Percentiles rank a stretch among this genome's conserved stretches.
These are phyloP conservation scores for Heliopora coerulea DNA, from an alignment of 92 coral and sea anemone genomes.

Conservation along the genomic window DNA sequence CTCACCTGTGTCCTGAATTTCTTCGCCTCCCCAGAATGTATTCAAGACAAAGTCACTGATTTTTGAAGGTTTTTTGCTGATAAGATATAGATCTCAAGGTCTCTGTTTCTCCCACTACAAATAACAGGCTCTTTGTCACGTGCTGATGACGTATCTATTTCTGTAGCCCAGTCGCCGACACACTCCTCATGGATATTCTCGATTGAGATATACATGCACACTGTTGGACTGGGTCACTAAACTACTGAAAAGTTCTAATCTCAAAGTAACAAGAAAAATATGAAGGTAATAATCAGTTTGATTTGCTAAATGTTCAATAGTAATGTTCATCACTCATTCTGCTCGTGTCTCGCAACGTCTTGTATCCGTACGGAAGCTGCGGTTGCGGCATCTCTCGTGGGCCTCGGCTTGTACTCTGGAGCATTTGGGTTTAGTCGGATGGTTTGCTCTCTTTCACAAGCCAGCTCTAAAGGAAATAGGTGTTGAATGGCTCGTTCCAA, in stretches of 20 bases:
- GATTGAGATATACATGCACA: not conserved
- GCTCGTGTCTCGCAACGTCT: constrained; percentile 19
- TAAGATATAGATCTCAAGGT: too few species aligned
- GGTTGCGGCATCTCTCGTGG: constrained; percentile 36
- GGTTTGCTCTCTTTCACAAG: not conserved
- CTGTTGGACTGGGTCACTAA: not conserved
- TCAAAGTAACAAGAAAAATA: not conserved
- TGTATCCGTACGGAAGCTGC: constrained; percentile 31
- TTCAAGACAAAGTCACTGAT: too few species aligned
- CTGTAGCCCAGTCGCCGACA: not conserved
- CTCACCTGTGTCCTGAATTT: too few species aligned
- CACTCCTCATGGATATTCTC: constrained; percentile 4
- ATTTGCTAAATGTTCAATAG: not conserved
- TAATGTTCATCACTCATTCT: not conserved
- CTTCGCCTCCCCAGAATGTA: too few species aligned
- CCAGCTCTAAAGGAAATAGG: constrained; percentile 32
- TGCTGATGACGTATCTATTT: not conserved
- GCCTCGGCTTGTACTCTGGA: constrained; percentile 32
- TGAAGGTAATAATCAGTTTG: not conserved
- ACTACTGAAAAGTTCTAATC: not conserved
- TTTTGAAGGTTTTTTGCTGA: too few species aligned
- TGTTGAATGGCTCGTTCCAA: constrained; percentile 41
- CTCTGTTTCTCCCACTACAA: too few species aligned
- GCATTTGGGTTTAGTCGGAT: constrained; percentile 25
- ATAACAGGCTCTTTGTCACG: too few species aligned